These are phyloP conservation scores for Hydrophis major DNA, from an alignment of 2,797 vertebrate species.

Conservation along the genomic window DNA sequence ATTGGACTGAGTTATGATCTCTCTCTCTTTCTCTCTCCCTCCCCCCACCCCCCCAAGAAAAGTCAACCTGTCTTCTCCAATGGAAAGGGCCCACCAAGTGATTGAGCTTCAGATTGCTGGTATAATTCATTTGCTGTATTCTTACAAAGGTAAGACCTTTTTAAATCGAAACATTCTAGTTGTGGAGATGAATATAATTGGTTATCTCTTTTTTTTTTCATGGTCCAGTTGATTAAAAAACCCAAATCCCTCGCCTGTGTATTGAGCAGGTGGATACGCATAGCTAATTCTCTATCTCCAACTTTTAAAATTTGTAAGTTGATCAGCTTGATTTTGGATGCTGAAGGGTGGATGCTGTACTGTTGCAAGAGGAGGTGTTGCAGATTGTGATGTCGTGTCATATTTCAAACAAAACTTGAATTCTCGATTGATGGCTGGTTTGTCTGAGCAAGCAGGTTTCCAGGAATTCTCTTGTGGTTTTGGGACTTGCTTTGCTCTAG, in stretches of 20 bases:
- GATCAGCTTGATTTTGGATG: neutral
- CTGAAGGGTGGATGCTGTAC: neutral
- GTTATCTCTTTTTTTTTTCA: conserved; percentile 34
- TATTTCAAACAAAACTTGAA: neutral
- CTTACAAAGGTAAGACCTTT: conserved; percentile 60
- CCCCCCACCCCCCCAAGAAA: too few relatives aligned
- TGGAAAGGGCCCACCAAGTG: conserved; percentile 45
- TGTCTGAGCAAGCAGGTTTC: too few relatives aligned
- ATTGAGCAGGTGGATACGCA: conserved; percentile 18
- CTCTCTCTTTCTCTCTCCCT: too few relatives aligned
- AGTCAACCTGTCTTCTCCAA: conserved; percentile 55
- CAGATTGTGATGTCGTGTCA: neutral
- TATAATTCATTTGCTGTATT: conserved; percentile 66
- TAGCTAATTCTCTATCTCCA: neutral
- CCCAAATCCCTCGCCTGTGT: conserved; percentile 32
- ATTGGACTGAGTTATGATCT: too few relatives aligned
- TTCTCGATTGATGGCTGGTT: neutral
- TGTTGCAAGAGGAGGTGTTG: neutral
- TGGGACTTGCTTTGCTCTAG: too few relatives aligned
- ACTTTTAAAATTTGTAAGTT: neutral
- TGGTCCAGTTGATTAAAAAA: conserved; percentile 48
- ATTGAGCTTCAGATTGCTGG: conserved; percentile 48
- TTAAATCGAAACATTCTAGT: conserved; percentile 55
- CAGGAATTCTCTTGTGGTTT: too few relatives aligned
- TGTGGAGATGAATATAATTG: conserved; percentile 42